Base-by-base conservation (phyloP, 2,888 invertebrate genomes). In the Chloroclysta siterata region DNA sequence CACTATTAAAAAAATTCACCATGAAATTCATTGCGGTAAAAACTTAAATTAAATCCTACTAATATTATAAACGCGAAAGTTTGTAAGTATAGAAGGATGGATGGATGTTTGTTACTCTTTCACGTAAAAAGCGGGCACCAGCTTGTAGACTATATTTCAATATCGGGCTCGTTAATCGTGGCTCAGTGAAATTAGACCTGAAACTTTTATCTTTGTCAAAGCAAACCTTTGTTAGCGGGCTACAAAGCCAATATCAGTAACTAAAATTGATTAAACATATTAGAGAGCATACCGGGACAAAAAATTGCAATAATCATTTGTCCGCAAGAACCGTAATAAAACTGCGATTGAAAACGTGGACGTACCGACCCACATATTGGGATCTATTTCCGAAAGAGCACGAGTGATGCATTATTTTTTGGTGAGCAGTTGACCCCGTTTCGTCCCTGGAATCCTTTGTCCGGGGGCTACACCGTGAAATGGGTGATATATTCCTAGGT, bases 381-480 rank as follows among this genome's bases (percentile, higher is more conserved):
- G 71, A 80, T 89, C 88, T 90, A 91, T 90, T 92, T 91, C 80
- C 72, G 86, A 87, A 85, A 80, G 85, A 88, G 85, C 80, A 78
- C 84, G 77, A 76, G 82, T 78, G 87, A 86, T 91, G 91, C 91
- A 92, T 88, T 87, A 86, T 85, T 85, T 88, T 89, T 84, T 85
- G 80, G 83, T 81, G 78, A 82, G 85, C 82, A 79, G 81, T 80
- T 70, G 73, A 89, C 90, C 90, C 73, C 78, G 78, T 81, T 90
- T 78, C 76, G 50, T 39, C 51, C 50, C 50, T 51, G 7, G 52
- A 55, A 67, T 68, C 71, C 70, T 71, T 72, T 73, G 72, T 71
- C 66, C 51, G 29, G 22, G 52, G 15, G 33, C 28, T 63, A 44
- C 28, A 53, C 48, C 53, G 60, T 53, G 53, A 53, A 53, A 60